Evolutionary conservation across 2,888 invertebrate species (phyloP).

Genomic region (Nudaria mundana): DNA sequence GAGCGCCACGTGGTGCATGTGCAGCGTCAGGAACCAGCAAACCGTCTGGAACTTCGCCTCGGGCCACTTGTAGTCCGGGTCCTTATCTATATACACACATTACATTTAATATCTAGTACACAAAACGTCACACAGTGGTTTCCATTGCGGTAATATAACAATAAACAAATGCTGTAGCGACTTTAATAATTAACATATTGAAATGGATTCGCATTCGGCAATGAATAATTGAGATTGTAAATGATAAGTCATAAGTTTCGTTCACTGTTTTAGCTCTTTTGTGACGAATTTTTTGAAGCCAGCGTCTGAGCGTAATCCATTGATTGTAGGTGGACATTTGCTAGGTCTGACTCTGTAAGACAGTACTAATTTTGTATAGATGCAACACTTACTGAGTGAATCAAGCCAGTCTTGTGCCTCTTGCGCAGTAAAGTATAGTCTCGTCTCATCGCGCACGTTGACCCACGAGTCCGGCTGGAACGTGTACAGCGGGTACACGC

Average conservation of each 20-base stretch:
- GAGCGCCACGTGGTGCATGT: slow-evolving; percentile 95
- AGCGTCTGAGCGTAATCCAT: no score
- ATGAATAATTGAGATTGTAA: no score
- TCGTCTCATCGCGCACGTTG: slow-evolving; percentile 89
- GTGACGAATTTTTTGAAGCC: no score
- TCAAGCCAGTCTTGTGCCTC: slow-evolving; percentile 90
- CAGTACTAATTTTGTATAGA: background rate
- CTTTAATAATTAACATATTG: no score
- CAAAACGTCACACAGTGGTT: no score
- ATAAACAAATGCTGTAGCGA: no score
- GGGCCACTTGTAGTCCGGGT: slow-evolving; percentile 82
- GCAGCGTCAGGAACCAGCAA: slow-evolving; percentile 97
- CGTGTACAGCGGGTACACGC: slow-evolving; percentile 93
- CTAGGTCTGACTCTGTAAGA: no score
- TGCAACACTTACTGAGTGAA: slow-evolving; percentile 78
- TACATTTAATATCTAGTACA: background rate
- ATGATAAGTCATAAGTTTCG: no score
- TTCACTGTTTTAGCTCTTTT: no score
- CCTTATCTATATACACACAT: slow-evolving; percentile 55
- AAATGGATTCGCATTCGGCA: no score
- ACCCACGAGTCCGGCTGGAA: slow-evolving; percentile 90
- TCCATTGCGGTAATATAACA: no score
- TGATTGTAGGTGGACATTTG: no score
- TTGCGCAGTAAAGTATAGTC: slow-evolving; percentile 90
- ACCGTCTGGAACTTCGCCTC: slow-evolving; percentile 96